phyloP scores from a whole-genome alignment of 2,113 vertebrate genomes.

The Trichechus manatus region DNA sequence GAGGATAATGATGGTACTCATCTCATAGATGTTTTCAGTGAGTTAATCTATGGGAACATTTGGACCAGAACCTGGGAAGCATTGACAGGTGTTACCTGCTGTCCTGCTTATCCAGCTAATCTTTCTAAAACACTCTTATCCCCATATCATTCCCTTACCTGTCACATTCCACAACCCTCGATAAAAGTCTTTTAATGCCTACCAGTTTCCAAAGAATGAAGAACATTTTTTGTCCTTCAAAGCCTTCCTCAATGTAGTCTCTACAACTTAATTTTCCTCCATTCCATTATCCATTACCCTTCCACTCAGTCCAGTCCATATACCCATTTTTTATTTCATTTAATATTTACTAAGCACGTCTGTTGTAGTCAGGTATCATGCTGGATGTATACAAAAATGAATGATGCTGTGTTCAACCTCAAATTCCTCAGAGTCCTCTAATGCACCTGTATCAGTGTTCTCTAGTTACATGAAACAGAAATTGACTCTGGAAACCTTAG shows the following conservation, averaged over 20 bases:
- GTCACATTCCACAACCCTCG: background rate
- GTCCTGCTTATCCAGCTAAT: background rate
- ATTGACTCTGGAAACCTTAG: background rate
- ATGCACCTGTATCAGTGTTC: background rate
- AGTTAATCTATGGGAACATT: background rate
- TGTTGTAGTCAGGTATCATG: background rate
- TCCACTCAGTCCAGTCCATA: background rate
- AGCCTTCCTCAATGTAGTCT: background rate
- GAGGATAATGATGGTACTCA: background rate
- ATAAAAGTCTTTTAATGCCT: background rate
- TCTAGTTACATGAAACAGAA: background rate
- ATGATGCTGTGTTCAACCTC: background rate
- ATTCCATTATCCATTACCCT: background rate
- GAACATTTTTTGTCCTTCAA: background rate
- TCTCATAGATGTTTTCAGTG: background rate
- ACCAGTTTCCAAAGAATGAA: background rate
- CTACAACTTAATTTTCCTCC: background rate
- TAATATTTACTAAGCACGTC: background rate
- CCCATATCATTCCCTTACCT: background rate
- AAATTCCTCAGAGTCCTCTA: background rate
- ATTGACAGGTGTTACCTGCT: background rate
- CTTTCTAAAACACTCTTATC: background rate
- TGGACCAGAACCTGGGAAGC: background rate
- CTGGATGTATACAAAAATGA: background rate
- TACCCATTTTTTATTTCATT: background rate